These are phyloP conservation scores for Burhinus oedicnemus DNA, from an alignment of 2,113 vertebrate species.

Conservation along the genomic window DNA sequence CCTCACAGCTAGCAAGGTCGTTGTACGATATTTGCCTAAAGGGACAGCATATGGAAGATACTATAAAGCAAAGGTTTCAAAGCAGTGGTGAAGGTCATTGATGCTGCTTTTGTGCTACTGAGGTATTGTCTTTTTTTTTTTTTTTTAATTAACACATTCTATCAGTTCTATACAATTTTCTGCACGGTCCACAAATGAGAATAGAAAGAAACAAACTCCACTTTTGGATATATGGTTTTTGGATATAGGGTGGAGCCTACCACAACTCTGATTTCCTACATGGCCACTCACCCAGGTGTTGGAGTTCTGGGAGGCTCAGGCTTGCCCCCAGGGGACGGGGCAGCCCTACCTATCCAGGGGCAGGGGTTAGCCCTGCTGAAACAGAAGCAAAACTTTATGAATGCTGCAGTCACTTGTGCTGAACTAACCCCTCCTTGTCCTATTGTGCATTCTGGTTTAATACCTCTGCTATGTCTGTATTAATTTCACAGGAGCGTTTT, in stretches of 20 bases:
- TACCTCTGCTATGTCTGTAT: neutral
- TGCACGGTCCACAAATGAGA: neutral
- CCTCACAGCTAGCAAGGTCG: neutral
- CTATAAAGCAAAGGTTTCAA: neutral
- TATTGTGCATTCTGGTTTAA: neutral
- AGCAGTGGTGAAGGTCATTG: neutral
- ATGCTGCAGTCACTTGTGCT: neutral
- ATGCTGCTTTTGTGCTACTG: neutral
- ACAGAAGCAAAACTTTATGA: neutral
- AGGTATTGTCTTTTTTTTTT: neutral
- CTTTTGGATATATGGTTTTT: neutral
- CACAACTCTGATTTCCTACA: neutral
- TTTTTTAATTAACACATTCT: neutral
- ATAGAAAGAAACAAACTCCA: neutral
- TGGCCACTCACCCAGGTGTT: neutral
- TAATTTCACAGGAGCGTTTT: neutral
- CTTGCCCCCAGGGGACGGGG: fast-evolving
- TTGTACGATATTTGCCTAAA: neutral
- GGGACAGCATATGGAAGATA: neutral
- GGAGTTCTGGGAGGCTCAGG: neutral
- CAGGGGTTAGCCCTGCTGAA: neutral
- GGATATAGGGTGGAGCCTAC: neutral
- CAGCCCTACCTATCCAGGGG: neutral
- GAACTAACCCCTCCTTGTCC: neutral
- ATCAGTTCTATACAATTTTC: neutral